Evolutionary conservation across 2,113 vertebrate species (phyloP).

Genomic region (Galeopterus variegatus): DNA sequence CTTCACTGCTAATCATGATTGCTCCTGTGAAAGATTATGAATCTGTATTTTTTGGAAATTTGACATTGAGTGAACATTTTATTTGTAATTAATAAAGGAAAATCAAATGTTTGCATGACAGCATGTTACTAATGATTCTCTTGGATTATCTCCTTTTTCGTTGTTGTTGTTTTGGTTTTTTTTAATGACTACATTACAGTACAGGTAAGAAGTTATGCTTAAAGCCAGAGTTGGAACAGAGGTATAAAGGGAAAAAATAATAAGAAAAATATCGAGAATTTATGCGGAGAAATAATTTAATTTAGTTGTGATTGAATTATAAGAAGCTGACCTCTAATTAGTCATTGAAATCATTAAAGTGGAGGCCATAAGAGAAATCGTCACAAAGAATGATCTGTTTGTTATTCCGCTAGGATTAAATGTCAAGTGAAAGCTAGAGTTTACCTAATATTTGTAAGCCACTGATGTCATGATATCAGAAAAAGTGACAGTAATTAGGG

Average conservation of each 20-base stretch:
- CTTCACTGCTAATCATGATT: background rate
- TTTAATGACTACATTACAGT: background rate
- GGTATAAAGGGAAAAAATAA: conserved; percentile 24
- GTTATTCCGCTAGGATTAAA: conserved; percentile 48
- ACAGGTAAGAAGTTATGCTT: conserved; percentile 30
- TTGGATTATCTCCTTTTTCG: no score
- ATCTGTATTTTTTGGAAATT: background rate
- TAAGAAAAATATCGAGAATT: background rate
- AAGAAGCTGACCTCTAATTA: conserved; percentile 58
- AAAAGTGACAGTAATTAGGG: conserved; percentile 27
- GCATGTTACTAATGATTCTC: conserved; percentile 14
- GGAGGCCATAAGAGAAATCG: background rate
- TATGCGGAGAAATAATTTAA: conserved; percentile 30
- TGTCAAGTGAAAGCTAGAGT: conserved; percentile 32
- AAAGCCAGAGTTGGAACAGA: conserved; percentile 17
- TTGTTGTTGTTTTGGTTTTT: conserved; percentile 41
- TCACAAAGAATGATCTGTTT: conserved; percentile 30
- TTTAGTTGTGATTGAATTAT: conserved; percentile 31
- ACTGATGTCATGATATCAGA: conserved; percentile 14
- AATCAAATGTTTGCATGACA: background rate
- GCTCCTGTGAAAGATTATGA: background rate
- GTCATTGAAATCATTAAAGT: conserved; percentile 44
- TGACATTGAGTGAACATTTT: background rate
- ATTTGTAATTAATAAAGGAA: background rate
- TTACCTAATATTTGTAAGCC: conserved; percentile 1